phyloP scores from a whole-genome alignment of 2,888 invertebrate genomes.

The Pterobdella sp. region DNA sequence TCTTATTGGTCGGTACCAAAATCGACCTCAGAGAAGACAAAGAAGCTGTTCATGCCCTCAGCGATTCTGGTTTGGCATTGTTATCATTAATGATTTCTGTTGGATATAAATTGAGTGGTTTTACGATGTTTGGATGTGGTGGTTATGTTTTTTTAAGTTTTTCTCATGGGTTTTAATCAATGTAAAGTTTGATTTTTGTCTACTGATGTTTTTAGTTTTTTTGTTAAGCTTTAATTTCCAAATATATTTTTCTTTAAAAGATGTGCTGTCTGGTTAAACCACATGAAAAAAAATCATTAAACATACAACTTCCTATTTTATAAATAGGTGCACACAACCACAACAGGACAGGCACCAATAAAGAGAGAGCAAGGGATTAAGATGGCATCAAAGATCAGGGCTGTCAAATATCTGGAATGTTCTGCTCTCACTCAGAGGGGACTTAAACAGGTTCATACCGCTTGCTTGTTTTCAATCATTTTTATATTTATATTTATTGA shows the following conservation, averaged over 20 bases:
- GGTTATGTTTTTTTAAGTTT: not conserved
- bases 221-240: too few species aligned
- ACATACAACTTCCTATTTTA: too few species aligned
- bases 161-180: not conserved
- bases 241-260: too few species aligned
- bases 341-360: slow-evolving; percentile 65
- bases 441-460: slow-evolving; percentile 80
- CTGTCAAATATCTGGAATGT: slow-evolving; percentile 98
- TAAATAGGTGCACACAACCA: too few species aligned
- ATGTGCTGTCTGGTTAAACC: too few species aligned
- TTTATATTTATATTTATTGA: too few species aligned
- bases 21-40: slow-evolving; percentile 96
- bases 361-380: slow-evolving; percentile 97
- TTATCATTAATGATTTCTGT: not conserved
- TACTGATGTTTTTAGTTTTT: too few species aligned
- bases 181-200: too few species aligned
- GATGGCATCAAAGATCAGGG: slow-evolving; percentile 93
- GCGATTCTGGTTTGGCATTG: slow-evolving; percentile 74
- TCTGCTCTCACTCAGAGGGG: slow-evolving; percentile 97
- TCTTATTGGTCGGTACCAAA: slow-evolving; percentile 96
- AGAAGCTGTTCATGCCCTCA: slow-evolving; percentile 80
- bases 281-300: too few species aligned
- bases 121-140: not conserved
- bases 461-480: too few species aligned
- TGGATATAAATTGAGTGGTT: too few species aligned